Evolutionary conservation across 2,888 invertebrate species (phyloP), one percentile per base, ranked within the genome.

Genomic region (Ypsolopha scabrella): DNA sequence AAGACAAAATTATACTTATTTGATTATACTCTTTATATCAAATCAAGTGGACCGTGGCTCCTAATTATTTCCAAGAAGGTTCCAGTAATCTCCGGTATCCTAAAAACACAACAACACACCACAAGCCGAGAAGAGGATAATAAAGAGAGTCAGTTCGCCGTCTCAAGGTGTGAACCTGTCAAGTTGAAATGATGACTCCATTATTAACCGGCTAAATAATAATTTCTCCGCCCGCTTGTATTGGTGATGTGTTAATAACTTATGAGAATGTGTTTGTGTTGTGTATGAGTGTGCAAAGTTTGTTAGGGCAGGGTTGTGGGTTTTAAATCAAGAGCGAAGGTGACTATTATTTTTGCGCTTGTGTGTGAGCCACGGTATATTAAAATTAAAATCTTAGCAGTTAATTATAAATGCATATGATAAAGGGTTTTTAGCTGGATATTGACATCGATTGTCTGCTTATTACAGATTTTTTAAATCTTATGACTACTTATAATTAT

Each of bases 161-260:
- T 71, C 72, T 70, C 76, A 73, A 82, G 83, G 86, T 86, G 86
- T 83, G 81, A 85, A 86, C 75, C 86, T 85, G 86, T 85, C 83
- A 80, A 69, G 65, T 62, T 67, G 74, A 75, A 78, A 80, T 79
- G 83, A 86, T 79, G 80, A 74, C 81, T 85, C 79, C 81, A 82
- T 85, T 83, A 85, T 82, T 81, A 85, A 62, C 69, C 76, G 73
- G 64, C 75, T 74, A 79, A 80, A 78, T 80, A 80, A 80, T 78
- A 77, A 80, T 69, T 67, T 67, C 64, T 59, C 58, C 54, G 60
- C 67, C 76, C 73, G 75, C 72, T 73, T 56, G 62, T 55, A 56
- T 55, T 57, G 60, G 63, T 70, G 71, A 73, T 72, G 72, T 70
- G 72, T 71, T 77, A 73, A 75, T 75, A 73, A 72, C 68, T 73